A percentile compares a stretch with the other conserved stretches of the same genome.
phyloP scores from a whole-genome alignment of 2,797 vertebrate genomes.

The Acipenser ruthenus region DNA sequence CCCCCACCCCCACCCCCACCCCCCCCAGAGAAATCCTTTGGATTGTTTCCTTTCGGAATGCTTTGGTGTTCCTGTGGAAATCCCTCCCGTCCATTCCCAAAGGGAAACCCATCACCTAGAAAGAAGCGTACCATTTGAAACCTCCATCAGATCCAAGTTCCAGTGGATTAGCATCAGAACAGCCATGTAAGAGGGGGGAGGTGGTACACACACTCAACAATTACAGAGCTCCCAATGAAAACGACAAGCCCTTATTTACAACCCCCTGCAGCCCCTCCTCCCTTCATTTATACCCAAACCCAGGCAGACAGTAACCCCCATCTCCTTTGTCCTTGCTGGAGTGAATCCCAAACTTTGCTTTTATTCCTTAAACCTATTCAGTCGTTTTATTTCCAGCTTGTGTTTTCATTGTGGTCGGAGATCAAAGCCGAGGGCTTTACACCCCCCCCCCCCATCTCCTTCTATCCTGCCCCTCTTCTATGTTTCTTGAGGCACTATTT shows the following conservation, averaged over 20 bases:
- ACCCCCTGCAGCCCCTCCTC: conserved; percentile 9
- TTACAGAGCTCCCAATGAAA: too few species aligned
- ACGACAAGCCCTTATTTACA: background rate
- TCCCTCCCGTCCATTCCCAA: conserved; percentile 27
- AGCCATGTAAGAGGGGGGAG: background rate
- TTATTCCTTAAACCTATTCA: conserved; percentile 50
- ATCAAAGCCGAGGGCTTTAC: background rate
- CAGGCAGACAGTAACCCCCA: background rate
- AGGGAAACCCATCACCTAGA: too few species aligned
- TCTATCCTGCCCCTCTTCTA: background rate
- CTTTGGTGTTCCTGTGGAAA: conserved; percentile 67
- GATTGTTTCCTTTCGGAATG: conserved; percentile 71
- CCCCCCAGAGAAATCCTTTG: conserved; percentile 63
- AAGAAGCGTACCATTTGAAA: background rate
- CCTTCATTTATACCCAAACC: too few species aligned
- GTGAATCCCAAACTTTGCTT: conserved; percentile 46
- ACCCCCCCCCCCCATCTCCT: background rate
- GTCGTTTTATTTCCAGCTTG: conserved; percentile 40
- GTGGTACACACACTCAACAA: too few species aligned
- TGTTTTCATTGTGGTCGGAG: conserved; percentile 30
- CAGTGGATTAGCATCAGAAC: conserved; percentile 8
- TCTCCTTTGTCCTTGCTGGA: conserved; percentile 19
- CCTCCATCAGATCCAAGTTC: conserved; percentile 24
- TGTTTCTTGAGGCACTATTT: too few species aligned
- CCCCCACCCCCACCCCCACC: conserved; percentile 52